Percentiles rank a stretch among this genome's conserved stretches.
Conservation (phyloP, 2,797 vertebrate genomes). For the Denticeps clupeoides region DNA sequence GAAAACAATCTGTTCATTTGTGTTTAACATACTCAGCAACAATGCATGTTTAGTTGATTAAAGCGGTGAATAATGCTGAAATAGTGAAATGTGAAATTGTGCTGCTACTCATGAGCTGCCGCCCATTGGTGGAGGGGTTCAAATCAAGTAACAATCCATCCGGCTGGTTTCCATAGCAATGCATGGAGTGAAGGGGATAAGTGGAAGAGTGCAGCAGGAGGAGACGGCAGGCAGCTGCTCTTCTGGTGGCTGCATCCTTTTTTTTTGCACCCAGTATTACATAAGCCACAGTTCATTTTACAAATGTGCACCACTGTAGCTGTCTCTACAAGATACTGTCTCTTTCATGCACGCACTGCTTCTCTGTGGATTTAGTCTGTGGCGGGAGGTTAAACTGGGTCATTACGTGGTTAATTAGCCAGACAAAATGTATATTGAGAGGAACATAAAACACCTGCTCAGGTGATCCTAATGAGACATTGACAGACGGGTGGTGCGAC, state of each 20-base stretch:
- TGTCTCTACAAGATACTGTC: no score
- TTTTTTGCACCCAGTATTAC: no score
- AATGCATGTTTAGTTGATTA: no score
- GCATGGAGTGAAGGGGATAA: constrained; percentile 47
- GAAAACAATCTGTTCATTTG: no score
- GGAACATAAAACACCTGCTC: constrained; percentile 19
- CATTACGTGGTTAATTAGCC: constrained; percentile 47
- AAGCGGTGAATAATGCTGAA: neutral
- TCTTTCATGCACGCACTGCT: no score
- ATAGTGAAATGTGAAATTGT: neutral
- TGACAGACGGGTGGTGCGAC: neutral
- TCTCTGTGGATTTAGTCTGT: constrained; percentile 3
- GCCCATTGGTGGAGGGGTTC: constrained; percentile 53
- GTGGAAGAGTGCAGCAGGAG: constrained; percentile 40
- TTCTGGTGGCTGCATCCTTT: no score
- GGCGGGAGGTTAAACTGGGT: constrained; percentile 32
- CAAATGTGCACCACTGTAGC: no score
- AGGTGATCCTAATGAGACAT: constrained; percentile 25
- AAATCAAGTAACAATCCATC: constrained; percentile 59
- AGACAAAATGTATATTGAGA: constrained; percentile 31
- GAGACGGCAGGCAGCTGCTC: constrained; percentile 64
- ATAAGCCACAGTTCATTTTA: no score
- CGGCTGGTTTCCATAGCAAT: constrained; percentile 59
- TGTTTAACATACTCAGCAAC: no score
- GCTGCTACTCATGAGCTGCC: constrained; percentile 7